These are phyloP conservation scores for Acrocera orbiculus DNA, from an alignment of 2,888 invertebrate species.

Conservation along the genomic window DNA sequence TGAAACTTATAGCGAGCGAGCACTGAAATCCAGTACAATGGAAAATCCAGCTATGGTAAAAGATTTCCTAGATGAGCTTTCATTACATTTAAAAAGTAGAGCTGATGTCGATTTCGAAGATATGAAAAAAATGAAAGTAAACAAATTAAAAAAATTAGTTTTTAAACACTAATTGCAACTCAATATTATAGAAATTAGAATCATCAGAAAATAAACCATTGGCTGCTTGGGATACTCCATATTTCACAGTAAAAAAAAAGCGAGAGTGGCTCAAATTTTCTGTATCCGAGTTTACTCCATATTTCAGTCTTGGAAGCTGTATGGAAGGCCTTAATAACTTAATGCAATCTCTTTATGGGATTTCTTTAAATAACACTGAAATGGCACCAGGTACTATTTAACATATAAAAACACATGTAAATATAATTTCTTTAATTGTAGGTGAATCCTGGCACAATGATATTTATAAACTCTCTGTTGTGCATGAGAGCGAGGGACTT, in stretches of 20 bases:
- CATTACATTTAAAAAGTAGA: conserved; percentile 46
- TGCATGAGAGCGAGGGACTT: conserved; percentile 60
- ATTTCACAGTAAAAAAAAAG: conserved; percentile 59
- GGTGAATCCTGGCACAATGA: conserved; percentile 79
- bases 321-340: conserved; percentile 93
- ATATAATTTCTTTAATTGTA: conserved; percentile 10
- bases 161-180: conserved; percentile 16
- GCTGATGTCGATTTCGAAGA: conserved; percentile 56
- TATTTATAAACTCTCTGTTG: conserved; percentile 83
- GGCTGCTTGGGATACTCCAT: conserved; percentile 76
- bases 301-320: conserved; percentile 81
- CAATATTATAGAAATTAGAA: conserved; percentile 17
- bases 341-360: conserved; percentile 67
- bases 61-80: conserved; percentile 61
- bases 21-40: conserved; percentile 72
- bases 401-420: background rate
- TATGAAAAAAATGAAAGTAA: conserved; percentile 57
- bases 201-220: conserved; percentile 22
- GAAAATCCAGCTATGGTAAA: conserved; percentile 62
- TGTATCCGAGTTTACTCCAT: conserved; percentile 59
- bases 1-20: conserved; percentile 71
- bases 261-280: conserved; percentile 49
- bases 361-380: conserved; percentile 54
- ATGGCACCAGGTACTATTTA: conserved; percentile 42
- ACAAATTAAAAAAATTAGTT: too few relatives aligned